Conservation (phyloP, 2,888 invertebrate genomes). For the Marronus borbonicus region DNA sequence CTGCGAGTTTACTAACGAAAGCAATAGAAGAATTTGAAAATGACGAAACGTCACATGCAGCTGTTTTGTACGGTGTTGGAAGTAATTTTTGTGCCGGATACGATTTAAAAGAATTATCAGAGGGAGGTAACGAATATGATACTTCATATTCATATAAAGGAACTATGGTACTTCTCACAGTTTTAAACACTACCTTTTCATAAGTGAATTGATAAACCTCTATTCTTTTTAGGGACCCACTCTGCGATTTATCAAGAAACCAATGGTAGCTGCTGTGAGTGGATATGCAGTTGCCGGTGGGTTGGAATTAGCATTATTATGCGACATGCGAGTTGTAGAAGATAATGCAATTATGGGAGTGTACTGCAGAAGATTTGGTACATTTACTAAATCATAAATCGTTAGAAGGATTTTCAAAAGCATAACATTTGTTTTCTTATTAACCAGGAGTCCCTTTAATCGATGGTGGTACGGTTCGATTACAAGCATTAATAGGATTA, state of each 20-base stretch:
- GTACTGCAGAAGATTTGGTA: conserved; percentile 89
- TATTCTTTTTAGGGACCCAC: conserved; percentile 74
- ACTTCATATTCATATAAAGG: conserved; percentile 66
- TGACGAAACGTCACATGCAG: conserved; percentile 79
- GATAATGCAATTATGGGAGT: conserved; percentile 90
- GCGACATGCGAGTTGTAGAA: conserved; percentile 92
- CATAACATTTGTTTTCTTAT: neutral
- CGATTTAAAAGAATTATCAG: conserved; percentile 84
- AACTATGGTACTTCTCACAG: conserved; percentile 70
- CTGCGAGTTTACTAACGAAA: conserved; percentile 78
- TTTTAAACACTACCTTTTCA: neutral
- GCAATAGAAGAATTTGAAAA: conserved; percentile 87
- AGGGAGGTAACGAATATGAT: conserved; percentile 57
- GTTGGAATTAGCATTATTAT: conserved; percentile 91
- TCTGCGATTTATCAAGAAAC: conserved; percentile 83
- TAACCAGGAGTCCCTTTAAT: conserved; percentile 84
- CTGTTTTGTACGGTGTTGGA: conserved; percentile 91
- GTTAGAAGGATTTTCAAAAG: neutral
- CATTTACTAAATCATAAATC: conserved; percentile 52
- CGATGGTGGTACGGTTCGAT: conserved; percentile 87
- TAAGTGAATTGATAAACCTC: neutral
- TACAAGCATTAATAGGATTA: conserved; percentile 88
- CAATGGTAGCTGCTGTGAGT: conserved; percentile 90
- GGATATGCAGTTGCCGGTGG: conserved; percentile 95
- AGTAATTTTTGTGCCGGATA: conserved; percentile 95